Evolutionary conservation across 1,140 invertebrate species (phyloP).

Genomic region (Pollicipes pollicipes): DNA sequence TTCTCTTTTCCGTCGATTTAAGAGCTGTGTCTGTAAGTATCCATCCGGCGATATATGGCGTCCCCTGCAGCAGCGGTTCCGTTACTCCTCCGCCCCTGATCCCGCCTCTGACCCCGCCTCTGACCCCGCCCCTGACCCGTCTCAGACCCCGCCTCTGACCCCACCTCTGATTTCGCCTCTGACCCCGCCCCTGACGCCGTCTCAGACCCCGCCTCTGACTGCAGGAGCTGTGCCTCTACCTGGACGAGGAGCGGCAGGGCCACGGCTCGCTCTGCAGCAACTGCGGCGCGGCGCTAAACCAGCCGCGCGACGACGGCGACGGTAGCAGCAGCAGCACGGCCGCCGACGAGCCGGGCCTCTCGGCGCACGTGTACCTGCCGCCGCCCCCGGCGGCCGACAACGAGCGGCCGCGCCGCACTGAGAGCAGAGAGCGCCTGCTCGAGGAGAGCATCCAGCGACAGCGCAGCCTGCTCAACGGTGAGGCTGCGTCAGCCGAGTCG

Average conservation of each 20-base stretch:
- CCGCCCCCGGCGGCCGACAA: slow-evolving; percentile 3
- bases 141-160: no score
- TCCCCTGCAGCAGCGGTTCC: no score
- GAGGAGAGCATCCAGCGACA: slow-evolving; percentile 38
- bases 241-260: slow-evolving; percentile 75
- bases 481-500: no score
- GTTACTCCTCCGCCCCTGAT: no score
- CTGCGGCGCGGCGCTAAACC: slow-evolving; percentile 21
- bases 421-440: slow-evolving; percentile 27
- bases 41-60: no score
- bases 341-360: slow-evolving; percentile 48
- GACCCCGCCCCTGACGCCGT: no score
- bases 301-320: slow-evolving; percentile 58
- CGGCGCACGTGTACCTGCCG: slow-evolving; percentile 10
- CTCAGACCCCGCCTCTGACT: slow-evolving; percentile 11
- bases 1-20: no score
- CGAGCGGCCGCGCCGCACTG: slow-evolving; percentile 18
- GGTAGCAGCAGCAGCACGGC: slow-evolving; percentile 75
- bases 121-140: no score
- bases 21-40: no score
- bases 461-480: slow-evolving; percentile 33
- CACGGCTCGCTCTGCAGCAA: slow-evolving; percentile 32
- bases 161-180: no score
- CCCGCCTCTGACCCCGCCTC: no score
- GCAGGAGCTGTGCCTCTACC: slow-evolving; percentile 72